Conservation (phyloP, 2,113 vertebrate species). For the Emydura subglobosa region DNA sequence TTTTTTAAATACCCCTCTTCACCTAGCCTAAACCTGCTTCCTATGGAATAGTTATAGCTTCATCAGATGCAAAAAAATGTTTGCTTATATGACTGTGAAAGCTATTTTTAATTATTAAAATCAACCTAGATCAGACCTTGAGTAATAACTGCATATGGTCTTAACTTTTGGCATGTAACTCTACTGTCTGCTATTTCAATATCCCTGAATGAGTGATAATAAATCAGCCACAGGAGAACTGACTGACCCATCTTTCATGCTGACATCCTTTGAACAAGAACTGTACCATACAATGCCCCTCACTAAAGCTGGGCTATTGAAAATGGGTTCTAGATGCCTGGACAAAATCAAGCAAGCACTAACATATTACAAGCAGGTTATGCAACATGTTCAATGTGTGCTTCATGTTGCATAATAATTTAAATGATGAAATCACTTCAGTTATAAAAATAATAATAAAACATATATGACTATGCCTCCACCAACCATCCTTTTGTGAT, state of each 20-base stretch:
- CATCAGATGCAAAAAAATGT: not conserved
- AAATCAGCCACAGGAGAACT: not conserved
- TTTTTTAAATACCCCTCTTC: not conserved
- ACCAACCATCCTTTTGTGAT: not conserved
- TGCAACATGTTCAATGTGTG: not conserved
- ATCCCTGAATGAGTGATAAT: not conserved
- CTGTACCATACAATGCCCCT: not conserved
- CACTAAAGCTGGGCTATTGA: not conserved
- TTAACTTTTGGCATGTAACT: not conserved
- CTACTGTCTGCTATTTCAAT: accelerated
- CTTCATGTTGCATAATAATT: not conserved
- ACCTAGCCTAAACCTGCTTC: not conserved
- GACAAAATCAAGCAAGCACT: not conserved
- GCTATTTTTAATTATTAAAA: not conserved
- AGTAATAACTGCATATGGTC: not conserved
- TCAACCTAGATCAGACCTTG: not conserved
- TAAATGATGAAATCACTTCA: not conserved
- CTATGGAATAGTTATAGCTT: not conserved
- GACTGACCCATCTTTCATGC: not conserved
- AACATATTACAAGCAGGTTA: not conserved
- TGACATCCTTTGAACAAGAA: not conserved
- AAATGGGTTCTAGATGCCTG: not conserved
- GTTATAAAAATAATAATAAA: not conserved
- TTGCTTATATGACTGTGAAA: not conserved
- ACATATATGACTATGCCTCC: not conserved